phyloP scores from a whole-genome alignment of 2,113 vertebrate genomes.

The Actenoides hombroni region DNA sequence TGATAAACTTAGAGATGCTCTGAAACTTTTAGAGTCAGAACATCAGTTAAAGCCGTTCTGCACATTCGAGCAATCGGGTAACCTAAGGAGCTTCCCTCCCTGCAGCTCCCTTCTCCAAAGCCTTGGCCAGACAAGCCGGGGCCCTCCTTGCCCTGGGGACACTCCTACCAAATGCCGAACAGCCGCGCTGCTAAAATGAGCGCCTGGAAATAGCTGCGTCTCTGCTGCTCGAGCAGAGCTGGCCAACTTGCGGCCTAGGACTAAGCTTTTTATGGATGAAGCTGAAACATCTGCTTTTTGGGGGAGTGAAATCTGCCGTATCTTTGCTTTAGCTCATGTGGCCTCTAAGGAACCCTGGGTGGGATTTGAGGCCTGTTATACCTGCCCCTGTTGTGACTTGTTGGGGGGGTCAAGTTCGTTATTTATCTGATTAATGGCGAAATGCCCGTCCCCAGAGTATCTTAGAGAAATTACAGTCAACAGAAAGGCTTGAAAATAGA shows the following conservation, averaged over 20 bases:
- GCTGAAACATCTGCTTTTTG: not conserved
- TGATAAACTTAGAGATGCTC: not conserved
- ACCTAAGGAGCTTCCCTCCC: not conserved
- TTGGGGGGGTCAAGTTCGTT: not conserved
- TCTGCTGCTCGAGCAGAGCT: not conserved
- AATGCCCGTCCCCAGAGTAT: not conserved
- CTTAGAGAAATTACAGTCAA: not conserved
- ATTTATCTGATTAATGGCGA: not conserved
- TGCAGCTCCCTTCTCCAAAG: conserved; percentile 20
- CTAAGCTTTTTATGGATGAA: not conserved
- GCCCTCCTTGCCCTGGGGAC: conserved; percentile 41
- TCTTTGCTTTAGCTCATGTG: not conserved
- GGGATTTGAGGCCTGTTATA: not conserved
- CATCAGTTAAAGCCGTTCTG: not conserved
- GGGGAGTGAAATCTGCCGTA: not conserved
- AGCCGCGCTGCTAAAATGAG: conserved; percentile 2
- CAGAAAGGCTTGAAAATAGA: not conserved
- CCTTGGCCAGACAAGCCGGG: conserved; percentile 22
- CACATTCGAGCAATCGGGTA: not conserved
- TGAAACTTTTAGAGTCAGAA: not conserved
- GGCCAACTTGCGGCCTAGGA: not conserved
- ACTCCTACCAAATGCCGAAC: not conserved
- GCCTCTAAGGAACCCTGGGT: not conserved
- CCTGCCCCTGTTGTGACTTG: not conserved
- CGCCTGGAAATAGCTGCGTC: conserved; percentile 1